phyloP scores from a whole-genome alignment of 2,888 invertebrate genomes.

The Podotricha telesiphe region DNA sequence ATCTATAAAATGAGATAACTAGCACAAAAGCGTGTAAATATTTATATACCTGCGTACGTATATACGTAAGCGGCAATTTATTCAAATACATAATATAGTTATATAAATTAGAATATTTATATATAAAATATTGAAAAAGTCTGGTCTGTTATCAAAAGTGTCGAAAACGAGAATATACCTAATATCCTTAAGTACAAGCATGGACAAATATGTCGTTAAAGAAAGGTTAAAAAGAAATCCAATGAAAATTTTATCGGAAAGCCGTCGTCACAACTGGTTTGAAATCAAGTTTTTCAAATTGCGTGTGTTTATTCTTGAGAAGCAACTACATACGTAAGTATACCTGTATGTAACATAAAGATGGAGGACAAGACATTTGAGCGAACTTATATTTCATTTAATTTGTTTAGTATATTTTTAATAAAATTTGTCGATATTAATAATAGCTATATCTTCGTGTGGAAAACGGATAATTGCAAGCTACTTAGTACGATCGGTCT shows the following conservation, averaged over 20 bases:
- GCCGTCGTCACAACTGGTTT: conserved; percentile 4
- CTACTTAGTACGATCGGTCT: neutral
- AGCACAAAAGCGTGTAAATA: too few species aligned
- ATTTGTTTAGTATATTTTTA: neutral
- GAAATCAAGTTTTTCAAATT: conserved; percentile 8
- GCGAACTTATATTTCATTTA: neutral
- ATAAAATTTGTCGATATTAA: neutral
- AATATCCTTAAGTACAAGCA: too few species aligned
- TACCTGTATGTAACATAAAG: neutral
- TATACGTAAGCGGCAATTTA: neutral
- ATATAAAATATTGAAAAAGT: too few species aligned
- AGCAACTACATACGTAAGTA: neutral
- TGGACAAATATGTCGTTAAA: neutral
- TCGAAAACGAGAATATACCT: too few species aligned
- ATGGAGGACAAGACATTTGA: neutral
- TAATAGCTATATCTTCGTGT: neutral
- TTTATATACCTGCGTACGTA: too few species aligned
- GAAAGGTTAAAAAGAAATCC: conserved; percentile 2
- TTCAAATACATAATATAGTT: too few species aligned
- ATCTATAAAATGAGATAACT: too few species aligned
- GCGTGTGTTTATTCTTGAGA: neutral
- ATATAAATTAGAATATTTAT: too few species aligned
- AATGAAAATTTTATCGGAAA: conserved; percentile 3
- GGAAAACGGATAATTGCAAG: neutral
- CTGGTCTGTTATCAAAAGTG: too few species aligned